A percentile compares a stretch with the other conserved stretches of the same genome.
Evolutionary conservation across 2,113 vertebrate species (phyloP).

Genomic region (Pelecanus crispus): DNA sequence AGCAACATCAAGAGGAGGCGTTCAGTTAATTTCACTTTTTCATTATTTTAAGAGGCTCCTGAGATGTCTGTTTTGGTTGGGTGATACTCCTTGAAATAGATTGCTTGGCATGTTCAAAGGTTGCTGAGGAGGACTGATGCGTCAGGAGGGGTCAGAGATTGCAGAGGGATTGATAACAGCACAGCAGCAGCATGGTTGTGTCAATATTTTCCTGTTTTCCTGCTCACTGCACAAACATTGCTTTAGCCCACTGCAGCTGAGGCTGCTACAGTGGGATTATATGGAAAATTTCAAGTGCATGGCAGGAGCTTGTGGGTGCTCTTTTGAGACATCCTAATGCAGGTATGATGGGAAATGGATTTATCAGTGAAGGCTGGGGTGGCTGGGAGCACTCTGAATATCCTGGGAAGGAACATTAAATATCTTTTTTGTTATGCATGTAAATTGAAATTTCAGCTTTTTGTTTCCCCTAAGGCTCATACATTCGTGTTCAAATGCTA

Average conservation of each 20-base stretch:
- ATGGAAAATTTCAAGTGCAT: constrained; percentile 11
- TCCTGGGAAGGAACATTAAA: not conserved
- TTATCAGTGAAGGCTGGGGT: not conserved
- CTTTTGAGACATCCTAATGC: not conserved
- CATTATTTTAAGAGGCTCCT: not conserved
- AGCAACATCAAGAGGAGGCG: not conserved
- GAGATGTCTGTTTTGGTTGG: not conserved
- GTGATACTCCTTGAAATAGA: not conserved
- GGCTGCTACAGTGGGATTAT: not conserved
- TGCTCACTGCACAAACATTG: constrained; percentile 57
- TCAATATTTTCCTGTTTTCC: constrained; percentile 69
- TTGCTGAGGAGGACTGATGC: constrained; percentile 15
- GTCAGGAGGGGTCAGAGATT: not conserved
- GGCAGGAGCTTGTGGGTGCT: not conserved
- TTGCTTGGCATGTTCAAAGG: constrained; percentile 51
- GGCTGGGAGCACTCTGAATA: not conserved
- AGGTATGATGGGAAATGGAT: not conserved
- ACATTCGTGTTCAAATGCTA: not conserved
- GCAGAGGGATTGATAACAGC: not conserved
- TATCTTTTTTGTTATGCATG: not conserved
- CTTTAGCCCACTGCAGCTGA: constrained; percentile 20
- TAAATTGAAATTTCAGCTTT: not conserved
- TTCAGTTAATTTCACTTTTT: not conserved
- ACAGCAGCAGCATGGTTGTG: not conserved
- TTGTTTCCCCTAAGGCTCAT: not conserved